A percentile compares a stretch with the other conserved stretches of the same genome.
Evolutionary conservation across 2,797 vertebrate genomes (phyloP).

Genomic region (Platyrinchus mystaceus): DNA sequence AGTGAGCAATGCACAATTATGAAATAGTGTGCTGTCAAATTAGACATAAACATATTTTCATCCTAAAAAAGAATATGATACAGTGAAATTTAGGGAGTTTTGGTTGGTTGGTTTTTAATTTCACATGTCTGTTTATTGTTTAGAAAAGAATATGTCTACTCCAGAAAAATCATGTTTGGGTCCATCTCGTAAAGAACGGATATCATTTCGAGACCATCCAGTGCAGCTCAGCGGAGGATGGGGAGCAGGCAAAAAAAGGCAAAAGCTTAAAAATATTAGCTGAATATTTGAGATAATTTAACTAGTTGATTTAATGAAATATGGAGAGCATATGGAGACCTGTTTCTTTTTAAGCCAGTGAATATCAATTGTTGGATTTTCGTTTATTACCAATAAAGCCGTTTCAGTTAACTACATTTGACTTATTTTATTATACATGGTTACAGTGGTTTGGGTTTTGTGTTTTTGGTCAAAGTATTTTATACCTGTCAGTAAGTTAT

Average conservation of each 20-base stretch:
- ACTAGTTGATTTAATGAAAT: background rate
- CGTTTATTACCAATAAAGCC: constrained; percentile 7
- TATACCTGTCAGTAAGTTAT: constrained; percentile 48
- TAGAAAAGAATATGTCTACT: constrained; percentile 75
- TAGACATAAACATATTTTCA: background rate
- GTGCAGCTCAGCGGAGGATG: constrained; percentile 87
- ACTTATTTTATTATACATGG: constrained; percentile 33
- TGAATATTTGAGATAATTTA: background rate
- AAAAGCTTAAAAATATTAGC: constrained; percentile 74
- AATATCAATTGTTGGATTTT: constrained; percentile 9
- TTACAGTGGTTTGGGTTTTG: constrained; percentile 27
- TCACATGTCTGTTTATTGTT: constrained; percentile 56
- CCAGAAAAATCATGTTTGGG: constrained; percentile 70
- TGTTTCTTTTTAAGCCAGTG: constrained; percentile 51
- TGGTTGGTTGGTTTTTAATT: constrained; percentile 6
- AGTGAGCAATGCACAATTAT: background rate
- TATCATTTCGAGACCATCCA: constrained; percentile 88
- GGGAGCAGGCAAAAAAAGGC: constrained; percentile 88
- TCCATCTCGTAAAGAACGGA: constrained; percentile 80
- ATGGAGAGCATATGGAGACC: background rate
- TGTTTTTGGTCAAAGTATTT: background rate
- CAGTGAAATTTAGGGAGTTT: background rate
- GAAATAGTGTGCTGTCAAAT: background rate
- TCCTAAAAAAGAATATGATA: background rate
- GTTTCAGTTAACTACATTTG: constrained; percentile 27